Evolutionary conservation across 2,113 vertebrate species (phyloP).

Genomic region (Pitta sordida): DNA sequence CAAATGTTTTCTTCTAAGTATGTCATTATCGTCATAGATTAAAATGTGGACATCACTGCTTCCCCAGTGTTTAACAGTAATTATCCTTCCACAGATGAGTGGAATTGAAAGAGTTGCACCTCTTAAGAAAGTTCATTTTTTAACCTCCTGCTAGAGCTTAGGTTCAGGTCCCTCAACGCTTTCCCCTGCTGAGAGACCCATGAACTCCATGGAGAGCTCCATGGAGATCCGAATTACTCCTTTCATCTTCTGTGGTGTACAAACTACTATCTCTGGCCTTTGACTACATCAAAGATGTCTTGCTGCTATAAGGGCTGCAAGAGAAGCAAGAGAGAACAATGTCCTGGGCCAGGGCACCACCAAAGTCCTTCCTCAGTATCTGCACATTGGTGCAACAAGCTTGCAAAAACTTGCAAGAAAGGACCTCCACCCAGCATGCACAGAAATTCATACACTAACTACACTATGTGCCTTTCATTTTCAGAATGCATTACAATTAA

Average conservation of each 20-base stretch:
- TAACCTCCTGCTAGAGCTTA: not conserved
- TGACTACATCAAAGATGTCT: not conserved
- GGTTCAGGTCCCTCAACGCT: not conserved
- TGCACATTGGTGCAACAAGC: fast-evolving
- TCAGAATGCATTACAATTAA: not conserved
- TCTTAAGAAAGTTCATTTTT: not conserved
- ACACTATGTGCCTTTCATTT: not conserved
- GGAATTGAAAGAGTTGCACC: not conserved
- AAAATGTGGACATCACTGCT: not conserved
- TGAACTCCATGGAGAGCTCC: not conserved
- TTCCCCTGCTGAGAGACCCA: fast-evolving
- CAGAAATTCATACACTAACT: not conserved
- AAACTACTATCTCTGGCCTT: not conserved
- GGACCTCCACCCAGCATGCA: not conserved
- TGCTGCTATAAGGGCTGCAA: not conserved
- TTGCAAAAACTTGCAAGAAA: not conserved
- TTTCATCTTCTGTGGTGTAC: not conserved
- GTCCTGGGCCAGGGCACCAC: not conserved
- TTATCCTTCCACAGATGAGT: not conserved
- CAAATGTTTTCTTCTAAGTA: not conserved
- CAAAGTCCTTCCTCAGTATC: not conserved
- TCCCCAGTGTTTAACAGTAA: not conserved
- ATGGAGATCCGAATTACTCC: fast-evolving
- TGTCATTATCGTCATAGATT: not conserved
- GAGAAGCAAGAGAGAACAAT: not conserved